Evolutionary conservation across 2,113 vertebrate species (phyloP), one percentile per base, ranked within the genome.

Genomic region (Apaloderma vittatum): DNA sequence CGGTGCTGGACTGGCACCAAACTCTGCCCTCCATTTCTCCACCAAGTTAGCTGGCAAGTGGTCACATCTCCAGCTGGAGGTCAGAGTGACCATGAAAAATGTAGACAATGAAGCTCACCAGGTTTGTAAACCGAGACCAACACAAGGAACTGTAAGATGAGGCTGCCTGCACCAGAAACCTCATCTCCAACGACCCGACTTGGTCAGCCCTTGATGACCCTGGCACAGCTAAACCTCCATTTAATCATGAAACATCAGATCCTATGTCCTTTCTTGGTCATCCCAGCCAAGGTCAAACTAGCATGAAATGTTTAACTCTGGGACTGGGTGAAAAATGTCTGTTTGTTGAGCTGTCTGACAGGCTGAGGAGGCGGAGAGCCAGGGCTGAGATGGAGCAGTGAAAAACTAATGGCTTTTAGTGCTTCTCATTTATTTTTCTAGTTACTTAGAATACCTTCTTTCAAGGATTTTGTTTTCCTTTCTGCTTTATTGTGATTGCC

Each of bases 31-130:
- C 5, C 0, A 27, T 75, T 75, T 67, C 52, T 18, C 43, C 52
- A 26, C 36, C 3, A 3, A 11, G 29, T 51, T 5, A 51, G 37
- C 1, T 34, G 43, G 59, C 0, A 0, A 67, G 36, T 3, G 46
- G 70, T 52, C 30, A 30, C 48, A 54, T 36, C 48, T 62, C 65
- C 93, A 88, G 37, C 27, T 6, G 8, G 48, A 87, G 74, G 48
- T 82, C 86, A 85, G 70, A 11, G 32, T 22, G 22, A 61, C 61
- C 55, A 36, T 6, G 9, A 34, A 15, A 87, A 77, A 73, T 8
- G 49, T 8, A 51, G 32, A 61, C 37, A 59, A 10, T 5, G 49
- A 32, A 85, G 66, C 43, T 94, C 70, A 75, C 22, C 32, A 6
- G 1, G 34, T 75, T 48, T 72, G 62, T 72, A 90, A 93, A 65